A percentile compares a stretch with the other conserved stretches of the same genome.
Conservation (phyloP, 2,797 vertebrate species). For the Eutrigla gurnardus region DNA sequence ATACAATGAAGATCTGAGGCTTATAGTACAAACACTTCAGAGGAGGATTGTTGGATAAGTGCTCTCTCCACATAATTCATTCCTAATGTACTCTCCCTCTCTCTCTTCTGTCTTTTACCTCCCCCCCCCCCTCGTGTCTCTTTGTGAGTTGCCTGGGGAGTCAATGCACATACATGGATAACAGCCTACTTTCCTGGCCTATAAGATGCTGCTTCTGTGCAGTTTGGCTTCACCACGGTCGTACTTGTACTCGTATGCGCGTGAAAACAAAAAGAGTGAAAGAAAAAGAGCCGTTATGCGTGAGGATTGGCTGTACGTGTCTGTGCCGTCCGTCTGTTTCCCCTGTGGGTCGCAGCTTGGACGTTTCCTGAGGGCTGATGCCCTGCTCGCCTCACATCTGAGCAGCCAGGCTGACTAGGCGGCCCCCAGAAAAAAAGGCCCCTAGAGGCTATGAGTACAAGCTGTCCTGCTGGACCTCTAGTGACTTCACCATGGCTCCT, state of each 20-base stretch:
- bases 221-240: slow-evolving; percentile 12
- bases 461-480: slow-evolving; percentile 83
- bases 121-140: slow-evolving; percentile 42
- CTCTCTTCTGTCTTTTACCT: slow-evolving; percentile 42
- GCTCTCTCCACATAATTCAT: slow-evolving; percentile 81
- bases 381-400: slow-evolving; percentile 84
- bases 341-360: slow-evolving; percentile 83
- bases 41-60: slow-evolving; percentile 81
- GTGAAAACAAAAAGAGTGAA: slow-evolving; percentile 29
- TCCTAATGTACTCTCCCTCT: slow-evolving; percentile 76
- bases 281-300: slow-evolving; percentile 49
- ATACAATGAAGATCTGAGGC: slow-evolving; percentile 85
- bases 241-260: slow-evolving; percentile 13
- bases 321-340: slow-evolving; percentile 82
- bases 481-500: slow-evolving; percentile 69
- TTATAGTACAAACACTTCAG: slow-evolving; percentile 81
- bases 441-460: slow-evolving; percentile 82
- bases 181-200: slow-evolving; percentile 53
- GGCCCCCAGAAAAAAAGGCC: slow-evolving; percentile 77
- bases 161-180: slow-evolving; percentile 43
- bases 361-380: slow-evolving; percentile 81
- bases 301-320: slow-evolving; percentile 59
- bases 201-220: slow-evolving; percentile 28
- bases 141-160: slow-evolving; percentile 58
- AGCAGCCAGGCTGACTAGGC: slow-evolving; percentile 85